Conservation (phyloP, 1,140 invertebrate species). For the Scaptomyza montana region DNA sequence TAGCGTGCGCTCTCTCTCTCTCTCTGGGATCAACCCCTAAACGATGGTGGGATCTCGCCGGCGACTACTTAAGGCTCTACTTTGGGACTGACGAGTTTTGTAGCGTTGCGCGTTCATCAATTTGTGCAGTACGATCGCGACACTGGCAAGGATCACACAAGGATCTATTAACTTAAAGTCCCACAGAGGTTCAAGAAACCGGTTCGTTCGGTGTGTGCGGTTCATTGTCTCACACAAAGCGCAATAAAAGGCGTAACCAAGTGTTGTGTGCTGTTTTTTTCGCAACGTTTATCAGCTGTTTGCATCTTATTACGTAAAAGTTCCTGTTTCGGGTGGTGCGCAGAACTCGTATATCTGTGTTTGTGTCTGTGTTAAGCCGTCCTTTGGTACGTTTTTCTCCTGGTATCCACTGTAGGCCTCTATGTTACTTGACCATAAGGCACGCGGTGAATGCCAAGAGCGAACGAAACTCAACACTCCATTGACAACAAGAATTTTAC, state of each 20-base stretch:
- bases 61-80: constrained; percentile 69
- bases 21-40: constrained; percentile 62
- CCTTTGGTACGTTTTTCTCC: constrained; percentile 86
- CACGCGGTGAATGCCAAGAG: constrained; percentile 99
- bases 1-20: constrained; percentile 24
- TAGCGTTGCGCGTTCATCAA: constrained; percentile 62
- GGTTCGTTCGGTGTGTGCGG: constrained; percentile 19
- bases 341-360: too few species aligned
- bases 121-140: constrained; percentile 67
- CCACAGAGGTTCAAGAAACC: constrained; percentile 17
- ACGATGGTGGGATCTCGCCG: constrained; percentile 39
- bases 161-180: constrained; percentile 11
- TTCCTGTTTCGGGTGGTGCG: constrained; percentile 14
- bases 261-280: neutral
- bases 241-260: too few species aligned
- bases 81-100: constrained; percentile 60
- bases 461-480: constrained; percentile 87
- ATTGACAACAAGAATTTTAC: too few species aligned
- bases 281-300: constrained; percentile 35
- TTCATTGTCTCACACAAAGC: constrained; percentile 25
- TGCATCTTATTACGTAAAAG: constrained; percentile 26
- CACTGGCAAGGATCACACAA: constrained; percentile 37
- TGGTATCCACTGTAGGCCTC: constrained; percentile 95
- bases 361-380: constrained; percentile 7
- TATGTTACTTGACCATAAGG: constrained; percentile 95